phyloP scores from a whole-genome alignment of 1,140 invertebrate species.

The Nomia melanderi region DNA sequence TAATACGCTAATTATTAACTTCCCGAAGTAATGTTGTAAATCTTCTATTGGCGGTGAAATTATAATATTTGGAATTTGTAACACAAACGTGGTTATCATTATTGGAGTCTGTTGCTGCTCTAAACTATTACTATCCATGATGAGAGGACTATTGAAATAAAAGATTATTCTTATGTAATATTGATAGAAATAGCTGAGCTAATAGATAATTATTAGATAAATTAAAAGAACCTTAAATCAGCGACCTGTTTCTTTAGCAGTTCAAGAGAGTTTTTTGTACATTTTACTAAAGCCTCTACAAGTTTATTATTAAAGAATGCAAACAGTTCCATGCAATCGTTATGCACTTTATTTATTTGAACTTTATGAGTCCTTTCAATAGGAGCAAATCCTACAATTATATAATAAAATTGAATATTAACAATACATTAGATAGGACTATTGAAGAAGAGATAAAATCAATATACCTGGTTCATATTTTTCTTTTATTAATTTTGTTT shows the following conservation, averaged over 20 bases:
- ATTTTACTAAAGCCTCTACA: slow-evolving; percentile 85
- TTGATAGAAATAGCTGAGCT: not conserved
- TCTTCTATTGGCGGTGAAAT: slow-evolving; percentile 86
- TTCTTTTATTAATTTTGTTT: slow-evolving; percentile 79
- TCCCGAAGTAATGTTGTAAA: slow-evolving; percentile 86
- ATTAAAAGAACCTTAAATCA: slow-evolving; percentile 25
- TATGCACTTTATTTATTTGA: slow-evolving; percentile 83
- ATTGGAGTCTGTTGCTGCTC: slow-evolving; percentile 80
- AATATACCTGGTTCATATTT: slow-evolving; percentile 81
- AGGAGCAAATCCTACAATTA: slow-evolving; percentile 81
- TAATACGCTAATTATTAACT: slow-evolving; percentile 84
- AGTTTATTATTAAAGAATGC: slow-evolving; percentile 88
- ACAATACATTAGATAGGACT: not conserved
- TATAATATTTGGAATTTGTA: slow-evolving; percentile 84
- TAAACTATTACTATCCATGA: slow-evolving; percentile 72
- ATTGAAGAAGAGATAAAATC: not conserved
- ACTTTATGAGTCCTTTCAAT: slow-evolving; percentile 83
- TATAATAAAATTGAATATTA: slow-evolving; percentile 23
- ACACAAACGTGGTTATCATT: slow-evolving; percentile 83
- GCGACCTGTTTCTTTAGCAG: slow-evolving; percentile 83
- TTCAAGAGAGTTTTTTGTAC: slow-evolving; percentile 86
- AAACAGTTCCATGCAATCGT: slow-evolving; percentile 88
- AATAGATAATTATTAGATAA: no score
- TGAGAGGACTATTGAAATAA: slow-evolving; percentile 67
- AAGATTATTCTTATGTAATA: not conserved